phyloP scores from a whole-genome alignment of 2,797 vertebrate species.

The Oreonectes daqikongensis region DNA sequence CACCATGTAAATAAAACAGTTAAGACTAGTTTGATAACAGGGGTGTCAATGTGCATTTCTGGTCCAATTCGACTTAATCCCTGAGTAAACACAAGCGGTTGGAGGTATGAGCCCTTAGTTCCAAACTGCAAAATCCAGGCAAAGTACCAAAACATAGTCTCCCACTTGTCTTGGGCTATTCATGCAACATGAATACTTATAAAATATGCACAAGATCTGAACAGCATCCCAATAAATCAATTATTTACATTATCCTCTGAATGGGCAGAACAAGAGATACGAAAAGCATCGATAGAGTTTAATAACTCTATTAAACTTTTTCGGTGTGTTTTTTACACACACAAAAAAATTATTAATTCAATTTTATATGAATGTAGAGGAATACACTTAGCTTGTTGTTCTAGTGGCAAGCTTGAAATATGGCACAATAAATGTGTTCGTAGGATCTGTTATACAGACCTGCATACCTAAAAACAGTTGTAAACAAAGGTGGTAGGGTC shows the following conservation, averaged over 20 bases:
- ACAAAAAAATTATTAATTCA: conserved; percentile 5
- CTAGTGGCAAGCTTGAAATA: neutral
- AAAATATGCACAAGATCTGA: conserved; percentile 59
- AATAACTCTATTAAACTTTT: conserved; percentile 42
- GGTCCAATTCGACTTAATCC: conserved; percentile 52
- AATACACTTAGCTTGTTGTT: neutral
- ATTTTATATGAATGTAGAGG: conserved; percentile 6
- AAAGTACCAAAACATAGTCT: conserved; percentile 8
- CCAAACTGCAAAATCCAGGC: conserved; percentile 24
- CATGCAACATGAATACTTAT: conserved; percentile 49
- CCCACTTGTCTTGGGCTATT: conserved; percentile 36
- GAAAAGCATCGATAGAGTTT: conserved; percentile 34
- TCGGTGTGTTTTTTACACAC: neutral
- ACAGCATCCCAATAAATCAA: conserved; percentile 59
- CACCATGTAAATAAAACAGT: conserved; percentile 24
- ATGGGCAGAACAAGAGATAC: conserved; percentile 48
- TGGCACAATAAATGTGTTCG: neutral
- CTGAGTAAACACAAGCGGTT: conserved; percentile 46
- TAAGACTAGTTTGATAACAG: conserved; percentile 39
- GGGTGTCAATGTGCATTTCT: conserved; percentile 32
- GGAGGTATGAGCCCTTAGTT: conserved; percentile 9
- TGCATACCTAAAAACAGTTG: neutral
- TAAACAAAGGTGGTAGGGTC: neutral
- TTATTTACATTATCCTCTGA: conserved; percentile 55
- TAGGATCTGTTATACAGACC: neutral